Evolutionary conservation across 2,113 vertebrate species (phyloP).

Genomic region (Serinus canaria): DNA sequence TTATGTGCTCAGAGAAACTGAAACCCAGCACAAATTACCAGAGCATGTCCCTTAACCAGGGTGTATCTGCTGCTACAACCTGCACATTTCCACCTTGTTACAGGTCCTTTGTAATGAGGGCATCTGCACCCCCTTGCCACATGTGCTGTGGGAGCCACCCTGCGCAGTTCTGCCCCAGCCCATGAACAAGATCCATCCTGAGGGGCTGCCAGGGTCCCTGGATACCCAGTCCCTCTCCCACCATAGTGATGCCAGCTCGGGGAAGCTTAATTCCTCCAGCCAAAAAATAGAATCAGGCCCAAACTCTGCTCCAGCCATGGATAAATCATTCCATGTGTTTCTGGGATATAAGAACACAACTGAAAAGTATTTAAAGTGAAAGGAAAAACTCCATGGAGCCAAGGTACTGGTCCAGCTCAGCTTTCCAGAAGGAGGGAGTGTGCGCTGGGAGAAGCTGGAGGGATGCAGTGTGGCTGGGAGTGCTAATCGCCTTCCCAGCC

Average conservation of each 20-base stretch:
- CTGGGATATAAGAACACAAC: neutral
- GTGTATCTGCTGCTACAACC: neutral
- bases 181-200: accelerated
- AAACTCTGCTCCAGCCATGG: neutral
- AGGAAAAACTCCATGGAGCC: neutral
- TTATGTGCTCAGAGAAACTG: neutral
- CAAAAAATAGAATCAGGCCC: neutral
- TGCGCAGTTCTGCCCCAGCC: neutral
- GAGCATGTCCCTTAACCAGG: neutral
- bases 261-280: neutral
- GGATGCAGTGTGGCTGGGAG: neutral
- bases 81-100: neutral
- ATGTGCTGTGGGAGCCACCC: accelerated
- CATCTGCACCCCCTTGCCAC: neutral
- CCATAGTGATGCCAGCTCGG: accelerated
- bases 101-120: neutral
- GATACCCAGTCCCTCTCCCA: neutral
- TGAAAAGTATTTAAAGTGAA: neutral
- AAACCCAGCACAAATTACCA: neutral
- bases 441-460: neutral
- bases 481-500: neutral
- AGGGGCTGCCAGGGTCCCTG: neutral
- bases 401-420: neutral
- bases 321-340: constrained; percentile 57
- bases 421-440: neutral